Conservation (phyloP, 2,888 invertebrate species). For the Elysia crispata region DNA sequence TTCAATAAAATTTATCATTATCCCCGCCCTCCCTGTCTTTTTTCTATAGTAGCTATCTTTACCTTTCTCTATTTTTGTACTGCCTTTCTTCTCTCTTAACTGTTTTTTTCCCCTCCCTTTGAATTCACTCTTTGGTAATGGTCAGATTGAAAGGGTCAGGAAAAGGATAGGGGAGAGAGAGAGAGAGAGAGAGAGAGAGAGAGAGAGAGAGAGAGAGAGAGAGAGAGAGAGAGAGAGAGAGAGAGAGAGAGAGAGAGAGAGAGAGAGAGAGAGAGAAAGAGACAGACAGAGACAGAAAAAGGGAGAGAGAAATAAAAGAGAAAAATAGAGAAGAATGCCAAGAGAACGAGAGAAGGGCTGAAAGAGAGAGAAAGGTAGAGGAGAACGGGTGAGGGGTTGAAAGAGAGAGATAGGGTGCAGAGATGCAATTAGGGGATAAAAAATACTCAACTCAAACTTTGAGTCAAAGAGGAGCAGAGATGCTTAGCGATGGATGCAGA, state of each 20-base stretch:
- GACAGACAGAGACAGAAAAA: too few relatives aligned
- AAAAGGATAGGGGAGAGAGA: slow-evolving; percentile 14
- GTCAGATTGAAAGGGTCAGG: neutral
- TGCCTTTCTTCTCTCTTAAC: too few relatives aligned
- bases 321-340: neutral
- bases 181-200: slow-evolving; percentile 27
- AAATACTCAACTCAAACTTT: neutral
- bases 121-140: neutral
- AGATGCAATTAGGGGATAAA: neutral
- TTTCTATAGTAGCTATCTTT: too few relatives aligned
- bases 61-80: too few relatives aligned
- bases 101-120: neutral
- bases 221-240: neutral
- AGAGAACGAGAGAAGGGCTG: neutral
- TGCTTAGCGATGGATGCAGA: too few relatives aligned
- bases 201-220: slow-evolving; percentile 28
- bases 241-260: neutral
- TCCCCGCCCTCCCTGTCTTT: too few relatives aligned
- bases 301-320: too few relatives aligned
- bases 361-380: neutral
- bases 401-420: neutral
- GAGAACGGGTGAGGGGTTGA: neutral
- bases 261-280: too few relatives aligned
- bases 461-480: too few relatives aligned
- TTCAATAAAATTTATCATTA: too few relatives aligned